phyloP scores from a whole-genome alignment of 2,888 invertebrate species.

The Caenorhabditis sinica region DNA sequence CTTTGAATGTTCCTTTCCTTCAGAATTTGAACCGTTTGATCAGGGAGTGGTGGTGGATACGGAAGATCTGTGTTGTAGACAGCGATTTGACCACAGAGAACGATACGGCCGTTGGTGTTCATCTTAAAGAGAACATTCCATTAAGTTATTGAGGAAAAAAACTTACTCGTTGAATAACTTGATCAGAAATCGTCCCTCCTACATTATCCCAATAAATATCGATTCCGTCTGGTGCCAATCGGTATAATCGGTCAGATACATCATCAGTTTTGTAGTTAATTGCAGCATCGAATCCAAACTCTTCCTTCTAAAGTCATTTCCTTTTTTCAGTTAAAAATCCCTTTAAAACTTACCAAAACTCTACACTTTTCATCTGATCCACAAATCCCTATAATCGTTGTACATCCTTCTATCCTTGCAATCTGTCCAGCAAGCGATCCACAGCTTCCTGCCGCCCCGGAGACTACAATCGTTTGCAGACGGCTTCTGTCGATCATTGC shows the following conservation, averaged over 20 bases:
- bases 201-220: conserved; percentile 85
- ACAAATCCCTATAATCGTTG: conserved; percentile 84
- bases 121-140: conserved; percentile 78
- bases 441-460: conserved; percentile 84
- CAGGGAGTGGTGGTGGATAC: conserved; percentile 84
- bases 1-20: conserved; percentile 81
- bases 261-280: conserved; percentile 83
- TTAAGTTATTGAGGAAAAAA: not conserved
- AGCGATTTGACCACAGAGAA: conserved; percentile 85
- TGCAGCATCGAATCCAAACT: conserved; percentile 84
- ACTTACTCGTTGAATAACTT: conserved; percentile 80
- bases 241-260: conserved; percentile 78
- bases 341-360: conserved; percentile 73
- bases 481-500: conserved; percentile 82
- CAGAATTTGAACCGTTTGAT: conserved; percentile 74
- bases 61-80: conserved; percentile 84
- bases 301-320: conserved; percentile 55
- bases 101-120: conserved; percentile 83
- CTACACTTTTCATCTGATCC: conserved; percentile 84
- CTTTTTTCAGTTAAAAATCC: not conserved
- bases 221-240: conserved; percentile 84
- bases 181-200: conserved; percentile 84
- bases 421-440: conserved; percentile 85
- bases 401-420: conserved; percentile 82
- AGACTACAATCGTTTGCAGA: conserved; percentile 84